These are phyloP conservation scores for Nasonia giraulti DNA, from an alignment of 1,140 invertebrate genomes.

Conservation along the genomic window DNA sequence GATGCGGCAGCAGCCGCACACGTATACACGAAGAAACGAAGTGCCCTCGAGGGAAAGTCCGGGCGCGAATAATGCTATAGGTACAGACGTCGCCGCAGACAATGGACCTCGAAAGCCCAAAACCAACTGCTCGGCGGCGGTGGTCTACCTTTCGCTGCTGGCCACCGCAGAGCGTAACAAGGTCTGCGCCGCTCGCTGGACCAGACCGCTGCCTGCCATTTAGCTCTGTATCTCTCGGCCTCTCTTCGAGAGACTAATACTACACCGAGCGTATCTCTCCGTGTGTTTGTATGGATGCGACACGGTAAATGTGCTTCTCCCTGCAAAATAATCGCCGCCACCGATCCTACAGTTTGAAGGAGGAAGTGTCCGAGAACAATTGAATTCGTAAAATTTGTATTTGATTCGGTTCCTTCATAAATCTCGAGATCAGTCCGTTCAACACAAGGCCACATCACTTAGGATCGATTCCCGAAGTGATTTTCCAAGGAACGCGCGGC, in stretches of 20 bases:
- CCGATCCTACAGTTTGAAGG: too few relatives aligned
- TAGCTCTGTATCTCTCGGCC: background rate
- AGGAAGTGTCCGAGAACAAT: too few relatives aligned
- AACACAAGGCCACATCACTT: background rate
- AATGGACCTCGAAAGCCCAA: conserved; percentile 44
- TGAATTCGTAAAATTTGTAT: too few relatives aligned
- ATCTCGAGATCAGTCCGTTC: too few relatives aligned
- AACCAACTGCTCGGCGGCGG: conserved; percentile 27
- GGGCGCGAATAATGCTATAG: conserved; percentile 23
- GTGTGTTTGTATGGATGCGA: background rate
- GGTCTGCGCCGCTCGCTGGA: background rate
- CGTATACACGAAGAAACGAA: background rate
- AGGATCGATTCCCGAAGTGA: background rate
- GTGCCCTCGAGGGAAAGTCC: conserved; percentile 35
- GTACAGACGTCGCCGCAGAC: conserved; percentile 17
- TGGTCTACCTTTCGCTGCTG: conserved; percentile 13
- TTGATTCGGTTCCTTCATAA: too few relatives aligned
- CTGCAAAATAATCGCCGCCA: background rate
- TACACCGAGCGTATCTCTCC: background rate
- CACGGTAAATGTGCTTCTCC: background rate
- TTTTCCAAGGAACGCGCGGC: background rate
- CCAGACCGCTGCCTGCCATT: conserved; percentile 15
- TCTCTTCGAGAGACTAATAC: background rate
- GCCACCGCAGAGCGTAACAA: conserved; percentile 25
- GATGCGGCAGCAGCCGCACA: background rate